phyloP scores from a whole-genome alignment of 2,113 vertebrate species.

The Tragelaphus imberbis region DNA sequence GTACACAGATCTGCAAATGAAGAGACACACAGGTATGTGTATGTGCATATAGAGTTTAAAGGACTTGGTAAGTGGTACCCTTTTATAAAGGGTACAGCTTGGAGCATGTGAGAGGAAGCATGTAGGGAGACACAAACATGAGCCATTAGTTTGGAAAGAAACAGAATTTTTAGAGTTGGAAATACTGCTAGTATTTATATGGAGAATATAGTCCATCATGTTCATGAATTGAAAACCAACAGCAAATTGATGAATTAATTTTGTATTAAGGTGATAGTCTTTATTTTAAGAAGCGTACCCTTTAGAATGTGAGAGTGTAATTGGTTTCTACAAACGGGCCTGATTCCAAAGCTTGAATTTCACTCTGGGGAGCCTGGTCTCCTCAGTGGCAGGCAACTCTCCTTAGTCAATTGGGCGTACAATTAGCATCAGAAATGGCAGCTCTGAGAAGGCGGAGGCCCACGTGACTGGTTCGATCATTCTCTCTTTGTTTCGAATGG shows the following conservation, averaged over 20 bases:
- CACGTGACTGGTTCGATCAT: neutral
- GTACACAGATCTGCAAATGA: neutral
- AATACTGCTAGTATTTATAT: neutral
- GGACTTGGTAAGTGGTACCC: neutral
- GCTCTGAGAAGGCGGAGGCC: neutral
- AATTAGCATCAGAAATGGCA: neutral
- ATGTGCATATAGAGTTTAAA: neutral
- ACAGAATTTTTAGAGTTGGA: neutral
- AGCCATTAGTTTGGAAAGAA: neutral
- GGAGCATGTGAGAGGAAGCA: neutral
- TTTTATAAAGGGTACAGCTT: neutral
- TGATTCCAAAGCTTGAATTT: neutral
- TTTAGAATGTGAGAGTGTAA: neutral
- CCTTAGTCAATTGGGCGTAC: too few relatives aligned
- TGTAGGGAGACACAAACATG: neutral
- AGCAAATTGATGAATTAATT: neutral
- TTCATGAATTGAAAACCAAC: neutral
- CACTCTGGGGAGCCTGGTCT: neutral
- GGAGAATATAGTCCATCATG: neutral
- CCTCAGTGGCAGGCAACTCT: neutral
- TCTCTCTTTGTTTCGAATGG: neutral
- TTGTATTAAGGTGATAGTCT: neutral
- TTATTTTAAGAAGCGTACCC: constrained; percentile 10
- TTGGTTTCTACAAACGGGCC: neutral
- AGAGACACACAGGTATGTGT: neutral